Percentiles rank a stretch among this genome's conserved stretches.
These are phyloP conservation scores for Euzophera pinguis DNA, from an alignment of 2,888 invertebrate genomes.

Conservation along the genomic window DNA sequence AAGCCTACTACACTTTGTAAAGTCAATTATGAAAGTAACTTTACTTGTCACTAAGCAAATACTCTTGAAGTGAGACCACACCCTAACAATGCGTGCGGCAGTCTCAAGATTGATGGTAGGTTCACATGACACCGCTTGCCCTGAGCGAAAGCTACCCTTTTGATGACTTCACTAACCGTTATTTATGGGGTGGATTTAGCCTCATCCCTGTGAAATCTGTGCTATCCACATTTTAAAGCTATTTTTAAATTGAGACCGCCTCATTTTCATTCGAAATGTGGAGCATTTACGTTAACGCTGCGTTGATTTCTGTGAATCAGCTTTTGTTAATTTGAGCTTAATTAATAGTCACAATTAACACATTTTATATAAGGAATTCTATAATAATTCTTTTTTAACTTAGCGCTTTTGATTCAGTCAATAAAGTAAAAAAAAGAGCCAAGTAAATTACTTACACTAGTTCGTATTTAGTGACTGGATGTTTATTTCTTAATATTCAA, in stretches of 20 bases:
- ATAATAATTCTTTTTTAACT: no score
- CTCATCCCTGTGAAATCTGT: slow-evolving; percentile 54
- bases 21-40: background rate
- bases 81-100: slow-evolving; percentile 52
- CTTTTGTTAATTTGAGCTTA: background rate
- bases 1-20: no score
- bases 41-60: slow-evolving; percentile 18
- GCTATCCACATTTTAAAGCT: slow-evolving; percentile 53
- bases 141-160: slow-evolving; percentile 68
- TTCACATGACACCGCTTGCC: slow-evolving; percentile 73
- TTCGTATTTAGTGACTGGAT: no score
- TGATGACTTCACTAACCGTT: slow-evolving; percentile 77
- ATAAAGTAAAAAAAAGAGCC: no score
- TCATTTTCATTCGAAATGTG: slow-evolving; percentile 1
- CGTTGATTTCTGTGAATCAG: background rate
- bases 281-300: background rate
- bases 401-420: no score
- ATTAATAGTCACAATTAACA: background rate
- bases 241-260: slow-evolving; percentile 38
- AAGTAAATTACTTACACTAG: no score
- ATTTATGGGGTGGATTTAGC: slow-evolving; percentile 68
- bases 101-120: slow-evolving; percentile 71
- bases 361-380: background rate
- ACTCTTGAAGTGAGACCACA: slow-evolving; percentile 18
- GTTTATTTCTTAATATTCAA: no score